A percentile compares a stretch with the other conserved stretches of the same genome.
Evolutionary conservation across 2,888 invertebrate genomes (phyloP).

Genomic region (Pseudococcus viburni): DNA sequence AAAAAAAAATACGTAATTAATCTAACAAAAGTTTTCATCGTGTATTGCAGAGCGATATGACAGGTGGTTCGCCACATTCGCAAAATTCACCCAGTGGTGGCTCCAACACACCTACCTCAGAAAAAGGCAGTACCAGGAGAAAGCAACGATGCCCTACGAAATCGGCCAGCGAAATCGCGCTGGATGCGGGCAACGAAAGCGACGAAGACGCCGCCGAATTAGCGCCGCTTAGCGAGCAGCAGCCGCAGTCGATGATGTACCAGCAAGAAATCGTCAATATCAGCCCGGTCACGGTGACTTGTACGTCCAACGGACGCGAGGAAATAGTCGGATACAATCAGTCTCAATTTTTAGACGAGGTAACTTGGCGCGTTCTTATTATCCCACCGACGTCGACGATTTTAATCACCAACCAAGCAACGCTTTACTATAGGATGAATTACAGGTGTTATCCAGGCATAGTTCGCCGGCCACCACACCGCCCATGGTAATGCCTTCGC

Average conservation of each 20-base stretch:
- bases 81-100: conserved; percentile 42
- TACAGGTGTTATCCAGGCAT: conserved; percentile 64
- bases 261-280: conserved; percentile 64
- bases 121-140: conserved; percentile 63
- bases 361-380: background rate
- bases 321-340: conserved; percentile 64
- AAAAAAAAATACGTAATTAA: background rate
- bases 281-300: conserved; percentile 65
- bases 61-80: conserved; percentile 32
- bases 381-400: background rate
- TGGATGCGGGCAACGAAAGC: conserved; percentile 53
- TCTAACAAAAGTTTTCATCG: background rate
- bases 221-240: conserved; percentile 47
- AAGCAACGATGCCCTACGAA: conserved; percentile 65
- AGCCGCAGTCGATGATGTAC: conserved; percentile 53
- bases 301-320: conserved; percentile 65
- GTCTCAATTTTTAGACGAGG: conserved; percentile 65
- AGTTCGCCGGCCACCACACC: conserved; percentile 65
- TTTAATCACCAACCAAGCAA: conserved; percentile 5
- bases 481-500: conserved; percentile 62
- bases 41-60: conserved; percentile 54
- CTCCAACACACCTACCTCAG: conserved; percentile 58
- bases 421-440: conserved; percentile 21
- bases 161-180: conserved; percentile 50
- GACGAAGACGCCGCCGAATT: conserved; percentile 59